Conservation (phyloP, 2,888 invertebrate genomes). For the Elysia crispata region DNA sequence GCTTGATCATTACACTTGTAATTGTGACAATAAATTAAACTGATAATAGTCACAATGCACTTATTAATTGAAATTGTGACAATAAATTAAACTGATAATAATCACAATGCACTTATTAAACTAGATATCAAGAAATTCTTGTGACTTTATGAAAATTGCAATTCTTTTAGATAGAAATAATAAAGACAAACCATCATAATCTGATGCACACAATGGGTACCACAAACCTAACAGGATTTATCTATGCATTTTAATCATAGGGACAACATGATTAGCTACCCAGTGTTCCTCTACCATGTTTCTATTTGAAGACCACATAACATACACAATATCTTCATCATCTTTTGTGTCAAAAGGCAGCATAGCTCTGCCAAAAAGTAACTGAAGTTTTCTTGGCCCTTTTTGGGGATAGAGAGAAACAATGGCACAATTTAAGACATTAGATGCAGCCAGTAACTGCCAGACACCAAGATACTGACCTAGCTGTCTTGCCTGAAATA, state of each 20-base stretch:
- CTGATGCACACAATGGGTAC: too few species aligned
- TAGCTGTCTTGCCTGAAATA: not conserved
- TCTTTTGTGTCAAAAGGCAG: not conserved
- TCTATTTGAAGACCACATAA: slow-evolving; percentile 21
- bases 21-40: too few species aligned
- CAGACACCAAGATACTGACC: not conserved
- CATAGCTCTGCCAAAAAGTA: slow-evolving; percentile 16
- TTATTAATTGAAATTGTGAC: too few species aligned
- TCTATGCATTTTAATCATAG: not conserved
- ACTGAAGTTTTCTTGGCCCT: not conserved
- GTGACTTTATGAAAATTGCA: too few species aligned
- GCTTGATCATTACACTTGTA: too few species aligned
- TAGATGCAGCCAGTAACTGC: slow-evolving; percentile 3
- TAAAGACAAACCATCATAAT: too few species aligned
- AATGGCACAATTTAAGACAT: slow-evolving; percentile 14
- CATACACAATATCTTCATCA: not conserved
- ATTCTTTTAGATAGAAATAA: too few species aligned
- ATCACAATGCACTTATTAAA: too few species aligned
- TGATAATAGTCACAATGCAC: too few species aligned
- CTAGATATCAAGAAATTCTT: too few species aligned
- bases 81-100: too few species aligned
- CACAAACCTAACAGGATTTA: not conserved
- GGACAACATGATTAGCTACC: slow-evolving; percentile 27
- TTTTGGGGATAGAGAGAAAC: slow-evolving; percentile 6
- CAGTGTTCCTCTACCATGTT: not conserved